Evolutionary conservation across 2,797 vertebrate species (phyloP).

Genomic region (Chrosomus eos): DNA sequence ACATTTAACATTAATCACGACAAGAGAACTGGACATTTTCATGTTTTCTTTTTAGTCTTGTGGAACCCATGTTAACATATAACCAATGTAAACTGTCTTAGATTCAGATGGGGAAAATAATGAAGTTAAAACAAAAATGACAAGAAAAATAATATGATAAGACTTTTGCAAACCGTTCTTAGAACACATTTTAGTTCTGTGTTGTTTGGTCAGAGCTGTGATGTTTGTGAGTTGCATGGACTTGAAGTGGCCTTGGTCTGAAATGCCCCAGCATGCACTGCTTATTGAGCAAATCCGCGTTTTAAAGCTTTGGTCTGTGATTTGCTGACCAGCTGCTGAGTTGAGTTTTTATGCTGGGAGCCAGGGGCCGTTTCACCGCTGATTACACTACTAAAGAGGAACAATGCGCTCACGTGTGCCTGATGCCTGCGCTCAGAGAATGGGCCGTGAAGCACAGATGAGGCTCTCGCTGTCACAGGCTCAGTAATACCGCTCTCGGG

Average conservation of each 20-base stretch:
- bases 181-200: not conserved
- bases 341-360: conserved; percentile 72
- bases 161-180: not conserved
- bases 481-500: not conserved
- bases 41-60: not conserved
- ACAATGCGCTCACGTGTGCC: conserved; percentile 75
- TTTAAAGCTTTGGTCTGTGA: conserved; percentile 79
- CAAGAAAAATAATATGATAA: not conserved
- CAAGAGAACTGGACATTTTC: too few relatives aligned
- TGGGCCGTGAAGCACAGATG: conserved; percentile 13
- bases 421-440: conserved; percentile 72
- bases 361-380: conserved; percentile 70
- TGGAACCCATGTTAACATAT: not conserved
- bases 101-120: too few relatives aligned
- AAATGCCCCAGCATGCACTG: conserved; percentile 64
- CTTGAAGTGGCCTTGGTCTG: conserved; percentile 36
- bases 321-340: conserved; percentile 91
- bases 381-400: conserved; percentile 69
- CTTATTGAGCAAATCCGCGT: conserved; percentile 76
- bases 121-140: not conserved
- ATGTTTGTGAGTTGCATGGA: not conserved
- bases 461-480: not conserved
- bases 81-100: not conserved
- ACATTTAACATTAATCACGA: too few relatives aligned
- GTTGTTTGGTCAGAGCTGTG: not conserved